These are phyloP conservation scores for Argyresthia albistria DNA, from an alignment of 2,888 invertebrate genomes.

Conservation along the genomic window DNA sequence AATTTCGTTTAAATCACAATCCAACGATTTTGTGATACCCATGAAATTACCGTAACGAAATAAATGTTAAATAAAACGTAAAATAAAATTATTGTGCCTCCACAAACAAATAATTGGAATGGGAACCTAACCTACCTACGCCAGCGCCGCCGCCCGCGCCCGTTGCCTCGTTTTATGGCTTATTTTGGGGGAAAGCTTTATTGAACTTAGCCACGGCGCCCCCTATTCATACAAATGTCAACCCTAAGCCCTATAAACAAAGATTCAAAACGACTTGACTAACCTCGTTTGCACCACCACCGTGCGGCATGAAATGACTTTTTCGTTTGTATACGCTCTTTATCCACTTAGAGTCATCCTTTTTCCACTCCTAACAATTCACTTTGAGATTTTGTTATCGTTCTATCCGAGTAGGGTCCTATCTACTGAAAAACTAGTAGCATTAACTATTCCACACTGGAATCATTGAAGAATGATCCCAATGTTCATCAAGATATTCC, in stretches of 20 bases:
- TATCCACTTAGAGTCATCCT: constrained; percentile 70
- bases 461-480: no score
- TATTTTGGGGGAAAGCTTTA: constrained; percentile 71
- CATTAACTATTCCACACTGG: no score
- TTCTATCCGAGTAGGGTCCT: neutral
- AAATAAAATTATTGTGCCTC: constrained; percentile 72
- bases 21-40: constrained; percentile 70
- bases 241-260: constrained; percentile 30
- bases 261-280: constrained; percentile 27
- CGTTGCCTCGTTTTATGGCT: constrained; percentile 68
- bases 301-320: constrained; percentile 68
- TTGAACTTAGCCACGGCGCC: constrained; percentile 65
- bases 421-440: no score
- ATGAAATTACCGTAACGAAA: constrained; percentile 72
- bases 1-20: constrained; percentile 69
- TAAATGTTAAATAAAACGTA: constrained; percentile 73
- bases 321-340: constrained; percentile 70
- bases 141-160: constrained; percentile 45
- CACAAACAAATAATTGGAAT: constrained; percentile 71
- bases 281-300: constrained; percentile 42
- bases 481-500: no score
- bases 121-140: constrained; percentile 43
- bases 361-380: constrained; percentile 69
- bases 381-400: constrained; percentile 58
- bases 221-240: constrained; percentile 33